These are phyloP conservation scores for Trichomycterus rosablanca DNA, from an alignment of 2,113 vertebrate genomes.

Conservation along the genomic window DNA sequence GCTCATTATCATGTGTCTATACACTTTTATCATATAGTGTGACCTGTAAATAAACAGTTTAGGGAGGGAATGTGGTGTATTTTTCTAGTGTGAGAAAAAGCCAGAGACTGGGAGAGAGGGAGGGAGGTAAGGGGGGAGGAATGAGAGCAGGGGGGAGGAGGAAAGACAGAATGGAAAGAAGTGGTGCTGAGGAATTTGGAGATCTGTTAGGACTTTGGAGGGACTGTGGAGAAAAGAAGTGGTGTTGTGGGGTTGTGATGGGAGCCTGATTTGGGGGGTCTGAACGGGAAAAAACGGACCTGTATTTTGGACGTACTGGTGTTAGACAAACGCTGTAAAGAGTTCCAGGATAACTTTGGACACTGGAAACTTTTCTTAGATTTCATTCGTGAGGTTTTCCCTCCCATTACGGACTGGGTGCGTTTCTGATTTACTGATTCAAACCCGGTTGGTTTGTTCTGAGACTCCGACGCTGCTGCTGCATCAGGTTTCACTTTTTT, in stretches of 20 bases:
- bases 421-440: not conserved
- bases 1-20: no score
- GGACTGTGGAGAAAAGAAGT: conserved; percentile 33
- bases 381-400: no score
- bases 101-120: conserved; percentile 38
- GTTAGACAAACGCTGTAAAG: no score
- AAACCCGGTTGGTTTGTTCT: no score
- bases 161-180: conserved; percentile 54
- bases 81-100: conserved; percentile 51
- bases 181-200: conserved; percentile 69
- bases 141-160: conserved; percentile 29
- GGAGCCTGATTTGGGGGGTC: conserved; percentile 9
- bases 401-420: no score
- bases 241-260: conserved; percentile 44
- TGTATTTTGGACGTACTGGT: no score
- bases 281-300: no score
- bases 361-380: no score
- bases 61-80: conserved; percentile 48
- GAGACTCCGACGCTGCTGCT: not conserved
- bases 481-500: not conserved
- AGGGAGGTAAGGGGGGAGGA: conserved; percentile 40
- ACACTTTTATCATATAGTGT: no score
- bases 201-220: conserved; percentile 56
- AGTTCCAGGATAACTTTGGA: no score
- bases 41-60: conserved; percentile 52